These are phyloP conservation scores for Acleris emargana DNA, from an alignment of 2,888 invertebrate species.

Conservation along the genomic window DNA sequence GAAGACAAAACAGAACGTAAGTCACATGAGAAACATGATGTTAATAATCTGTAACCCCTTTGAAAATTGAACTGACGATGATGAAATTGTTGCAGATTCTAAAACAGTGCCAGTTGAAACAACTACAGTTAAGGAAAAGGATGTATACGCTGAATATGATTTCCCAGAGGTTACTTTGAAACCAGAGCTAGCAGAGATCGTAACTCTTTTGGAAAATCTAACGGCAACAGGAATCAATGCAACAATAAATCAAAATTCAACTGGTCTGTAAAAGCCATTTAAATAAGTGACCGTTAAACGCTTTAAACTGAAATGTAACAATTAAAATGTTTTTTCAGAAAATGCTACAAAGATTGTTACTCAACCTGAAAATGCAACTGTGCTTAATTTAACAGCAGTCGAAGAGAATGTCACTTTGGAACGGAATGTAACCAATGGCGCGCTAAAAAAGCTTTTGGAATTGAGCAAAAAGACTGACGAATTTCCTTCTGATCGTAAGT, in stretches of 20 bases:
- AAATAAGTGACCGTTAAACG: background rate
- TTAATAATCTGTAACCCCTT: slow-evolving; percentile 19
- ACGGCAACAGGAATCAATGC: background rate
- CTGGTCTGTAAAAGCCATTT: slow-evolving; percentile 15
- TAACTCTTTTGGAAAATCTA: slow-evolving; percentile 13
- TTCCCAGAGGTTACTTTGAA: slow-evolving; percentile 46
- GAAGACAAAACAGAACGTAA: slow-evolving; percentile 56
- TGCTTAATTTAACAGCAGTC: background rate
- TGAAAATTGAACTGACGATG: slow-evolving; percentile 13
- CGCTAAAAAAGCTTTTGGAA: slow-evolving; percentile 19
- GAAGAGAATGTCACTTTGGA: background rate
- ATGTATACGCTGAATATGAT: slow-evolving; percentile 59
- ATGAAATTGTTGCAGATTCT: slow-evolving; percentile 58
- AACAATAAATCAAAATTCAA: background rate
- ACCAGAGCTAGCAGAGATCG: slow-evolving; percentile 31
- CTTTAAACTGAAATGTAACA: background rate
- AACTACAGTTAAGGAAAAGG: slow-evolving; percentile 46
- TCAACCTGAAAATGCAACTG: background rate
- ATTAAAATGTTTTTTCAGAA: slow-evolving; percentile 15
- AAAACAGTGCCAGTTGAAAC: slow-evolving; percentile 42
- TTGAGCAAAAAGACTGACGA: slow-evolving; percentile 49
- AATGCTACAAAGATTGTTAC: background rate
- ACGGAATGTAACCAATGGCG: slow-evolving; percentile 13
- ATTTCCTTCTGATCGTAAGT: slow-evolving; percentile 71
- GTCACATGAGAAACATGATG: slow-evolving; percentile 45